Evolutionary conservation across 2,113 vertebrate genomes (phyloP), one percentile per base, ranked within the genome.

Genomic region (Oryzias celebensis): DNA sequence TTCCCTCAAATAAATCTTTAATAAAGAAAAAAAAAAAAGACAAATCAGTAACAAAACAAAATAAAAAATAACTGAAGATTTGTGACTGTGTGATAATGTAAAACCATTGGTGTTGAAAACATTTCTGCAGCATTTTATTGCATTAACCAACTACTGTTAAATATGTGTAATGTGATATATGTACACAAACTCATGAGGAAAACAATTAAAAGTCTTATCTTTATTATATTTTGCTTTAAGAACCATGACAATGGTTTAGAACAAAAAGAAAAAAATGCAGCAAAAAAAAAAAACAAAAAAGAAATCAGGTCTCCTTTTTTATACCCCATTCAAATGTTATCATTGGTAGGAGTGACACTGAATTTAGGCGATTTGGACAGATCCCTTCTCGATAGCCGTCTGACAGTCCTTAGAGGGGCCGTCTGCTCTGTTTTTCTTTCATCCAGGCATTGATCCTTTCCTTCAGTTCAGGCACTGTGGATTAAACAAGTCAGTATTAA

Each of bases 371-470:
- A 71, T 86, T 81, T 81, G 80, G 85, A 85, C 73, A 72, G 71
- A 78, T 90, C 85, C 80, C 68, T 83, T 86, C 62, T 75, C 71
- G 78, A 72, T 61, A 62, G 79, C 57, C 16, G n/a, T 70, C 46
- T 62, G 52, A 36, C 24, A 23, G 61, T 86, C 78, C 77, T 87
- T 88, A 89, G 65, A 78, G 12, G 75, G 77, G 93, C 51, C 94
- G 93, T 1, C 95, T 94, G 1, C 91, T 88, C 28, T 95, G 97
- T 81, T 99, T 99, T 88, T 95, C 94, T 85, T 93, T 92, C 97
- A 99, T 99, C 97, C 97, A 99, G 31, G 94, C 87, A 1, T 98
- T 94, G 80, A 99, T 99, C 77, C 95, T 94, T 73, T 97, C 96
- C 83, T 97, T 99, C 68, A 99, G 90, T 78, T 96, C 96, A 77